These are phyloP conservation scores for Melanchra persicariae DNA, from an alignment of 2,888 invertebrate genomes.

Conservation along the genomic window DNA sequence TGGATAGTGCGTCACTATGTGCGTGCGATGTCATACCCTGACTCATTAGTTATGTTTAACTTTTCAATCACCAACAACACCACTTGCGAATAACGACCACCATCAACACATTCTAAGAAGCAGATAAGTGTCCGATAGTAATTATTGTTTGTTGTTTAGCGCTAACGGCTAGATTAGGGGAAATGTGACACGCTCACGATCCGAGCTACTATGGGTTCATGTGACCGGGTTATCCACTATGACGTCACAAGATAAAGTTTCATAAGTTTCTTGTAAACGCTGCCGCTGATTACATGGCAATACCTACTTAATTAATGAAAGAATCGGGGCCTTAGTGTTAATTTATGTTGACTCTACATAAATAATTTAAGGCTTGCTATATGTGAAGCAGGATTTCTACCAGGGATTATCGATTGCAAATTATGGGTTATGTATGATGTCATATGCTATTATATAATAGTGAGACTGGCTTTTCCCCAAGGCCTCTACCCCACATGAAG, in stretches of 20 bases:
- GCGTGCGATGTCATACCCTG: too few relatives aligned
- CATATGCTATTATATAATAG: too few relatives aligned
- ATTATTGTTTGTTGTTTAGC: constrained; percentile 54
- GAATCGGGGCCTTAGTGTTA: background rate
- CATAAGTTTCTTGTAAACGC: constrained; percentile 35
- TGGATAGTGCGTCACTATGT: too few relatives aligned
- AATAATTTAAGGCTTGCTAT: too few relatives aligned
- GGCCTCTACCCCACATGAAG: too few relatives aligned
- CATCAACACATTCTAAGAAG: constrained; percentile 19
- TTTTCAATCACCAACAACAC: background rate
- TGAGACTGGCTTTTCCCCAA: too few relatives aligned
- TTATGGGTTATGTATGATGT: too few relatives aligned
- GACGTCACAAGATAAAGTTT: constrained; percentile 65
- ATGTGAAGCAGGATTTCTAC: too few relatives aligned
- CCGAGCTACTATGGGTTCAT: constrained; percentile 73
- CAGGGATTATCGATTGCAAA: too few relatives aligned
- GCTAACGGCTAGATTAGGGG: constrained; percentile 69
- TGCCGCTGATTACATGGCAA: constrained; percentile 22
- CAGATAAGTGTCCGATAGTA: constrained; percentile 8
- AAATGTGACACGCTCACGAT: constrained; percentile 69
- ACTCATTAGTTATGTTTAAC: background rate
- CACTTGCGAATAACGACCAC: background rate
- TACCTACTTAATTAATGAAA: constrained; percentile 1
- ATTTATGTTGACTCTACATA: too few relatives aligned
- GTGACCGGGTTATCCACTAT: constrained; percentile 73